Evolutionary conservation across 2,113 vertebrate species (phyloP).

Genomic region (Steatornis caripensis): DNA sequence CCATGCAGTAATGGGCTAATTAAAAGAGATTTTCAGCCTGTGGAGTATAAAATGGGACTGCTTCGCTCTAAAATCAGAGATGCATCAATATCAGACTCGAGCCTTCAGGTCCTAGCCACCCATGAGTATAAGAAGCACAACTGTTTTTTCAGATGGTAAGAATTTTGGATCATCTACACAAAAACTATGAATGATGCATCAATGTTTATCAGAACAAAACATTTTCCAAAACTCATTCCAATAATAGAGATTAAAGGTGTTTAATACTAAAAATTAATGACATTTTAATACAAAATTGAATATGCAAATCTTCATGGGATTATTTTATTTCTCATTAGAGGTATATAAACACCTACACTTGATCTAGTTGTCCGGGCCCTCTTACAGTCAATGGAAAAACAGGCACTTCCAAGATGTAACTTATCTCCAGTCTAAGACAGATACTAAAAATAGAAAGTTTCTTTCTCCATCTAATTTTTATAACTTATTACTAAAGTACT

Average conservation of each 20-base stretch:
- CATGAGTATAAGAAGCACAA: fast-evolving
- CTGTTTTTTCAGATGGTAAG: fast-evolving
- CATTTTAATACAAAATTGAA: neutral
- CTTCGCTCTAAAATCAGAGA: neutral
- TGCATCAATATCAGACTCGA: fast-evolving
- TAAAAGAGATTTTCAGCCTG: neutral
- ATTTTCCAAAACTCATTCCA: neutral
- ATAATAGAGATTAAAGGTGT: neutral
- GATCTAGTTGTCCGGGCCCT: neutral
- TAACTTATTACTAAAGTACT: neutral
- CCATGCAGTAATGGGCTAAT: constrained; percentile 1
- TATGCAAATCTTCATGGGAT: neutral
- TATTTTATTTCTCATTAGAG: neutral
- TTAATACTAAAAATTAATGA: neutral
- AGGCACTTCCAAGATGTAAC: neutral
- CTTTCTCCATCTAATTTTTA: neutral
- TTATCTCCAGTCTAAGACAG: neutral
- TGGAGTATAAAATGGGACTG: neutral
- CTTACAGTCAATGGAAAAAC: neutral
- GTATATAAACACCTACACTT: neutral
- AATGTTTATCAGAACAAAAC: neutral
- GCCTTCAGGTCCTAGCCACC: neutral
- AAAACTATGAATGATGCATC: neutral
- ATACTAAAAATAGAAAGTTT: neutral
- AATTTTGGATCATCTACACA: too few species aligned